Conservation (phyloP, 2,888 invertebrate species). For the Odontocerum albicorne region DNA sequence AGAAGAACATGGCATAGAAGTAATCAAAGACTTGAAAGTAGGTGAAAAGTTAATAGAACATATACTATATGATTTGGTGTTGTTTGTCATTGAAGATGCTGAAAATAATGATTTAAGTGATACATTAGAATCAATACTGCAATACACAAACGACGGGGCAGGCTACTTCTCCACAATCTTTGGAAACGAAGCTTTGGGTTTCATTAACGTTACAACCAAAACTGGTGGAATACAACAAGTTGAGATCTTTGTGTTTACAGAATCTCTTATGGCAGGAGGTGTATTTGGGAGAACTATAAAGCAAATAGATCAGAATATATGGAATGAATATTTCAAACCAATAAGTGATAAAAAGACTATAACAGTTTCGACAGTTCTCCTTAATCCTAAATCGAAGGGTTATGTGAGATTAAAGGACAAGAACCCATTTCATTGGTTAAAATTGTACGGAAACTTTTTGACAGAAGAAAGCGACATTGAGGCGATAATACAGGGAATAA, state of each 20-base stretch:
- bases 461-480: slow-evolving; percentile 63
- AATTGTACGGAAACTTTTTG: slow-evolving; percentile 81
- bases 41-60: slow-evolving; percentile 68
- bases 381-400: slow-evolving; percentile 75
- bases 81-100: slow-evolving; percentile 49
- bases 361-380: slow-evolving; percentile 68
- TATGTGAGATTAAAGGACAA: slow-evolving; percentile 66
- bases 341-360: slow-evolving; percentile 60
- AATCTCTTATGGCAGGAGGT: slow-evolving; percentile 65
- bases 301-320: slow-evolving; percentile 54
- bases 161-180: slow-evolving; percentile 59
- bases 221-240: slow-evolving; percentile 66
- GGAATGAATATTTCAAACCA: slow-evolving; percentile 56
- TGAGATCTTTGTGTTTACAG: too few relatives aligned
- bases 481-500: slow-evolving; percentile 63
- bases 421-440: slow-evolving; percentile 74
- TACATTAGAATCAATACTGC: slow-evolving; percentile 41
- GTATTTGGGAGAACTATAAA: slow-evolving; percentile 60
- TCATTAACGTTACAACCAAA: slow-evolving; percentile 58
- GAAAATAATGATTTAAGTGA: slow-evolving; percentile 46
- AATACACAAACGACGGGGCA: slow-evolving; percentile 43
- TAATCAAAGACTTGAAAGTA: slow-evolving; percentile 66
- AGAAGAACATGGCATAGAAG: slow-evolving; percentile 55
- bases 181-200: slow-evolving; percentile 68
- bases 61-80: slow-evolving; percentile 56